Conservation (phyloP, 2,888 invertebrate genomes). For the Cheilosia urbana region DNA sequence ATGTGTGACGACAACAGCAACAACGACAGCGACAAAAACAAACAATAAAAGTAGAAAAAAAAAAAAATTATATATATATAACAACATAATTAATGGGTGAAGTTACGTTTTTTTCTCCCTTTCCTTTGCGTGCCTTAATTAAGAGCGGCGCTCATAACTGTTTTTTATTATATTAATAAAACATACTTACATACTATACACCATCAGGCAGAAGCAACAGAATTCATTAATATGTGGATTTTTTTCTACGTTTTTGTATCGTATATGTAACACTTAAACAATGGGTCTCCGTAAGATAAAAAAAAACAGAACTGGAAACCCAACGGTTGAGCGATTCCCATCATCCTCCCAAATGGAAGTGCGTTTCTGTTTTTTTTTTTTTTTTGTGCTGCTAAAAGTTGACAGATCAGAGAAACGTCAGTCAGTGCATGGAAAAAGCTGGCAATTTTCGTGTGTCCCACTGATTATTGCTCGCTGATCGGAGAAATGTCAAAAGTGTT, state of each 20-base stretch:
- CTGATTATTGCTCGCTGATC: neutral
- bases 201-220: conserved; percentile 57
- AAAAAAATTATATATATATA: conserved; percentile 64
- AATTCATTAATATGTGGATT: conserved; percentile 48
- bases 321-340: conserved; percentile 71
- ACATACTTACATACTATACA: conserved; percentile 58
- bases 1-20: conserved; percentile 38
- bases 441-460: neutral
- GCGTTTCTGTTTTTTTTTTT: conserved; percentile 30
- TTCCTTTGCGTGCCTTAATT: conserved; percentile 73
- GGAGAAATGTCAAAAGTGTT: conserved; percentile 29
- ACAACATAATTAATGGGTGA: conserved; percentile 75
- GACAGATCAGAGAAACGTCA: conserved; percentile 45
- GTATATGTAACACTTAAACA: conserved; percentile 71
- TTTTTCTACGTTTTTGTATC: conserved; percentile 11
- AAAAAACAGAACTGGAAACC: conserved; percentile 61
- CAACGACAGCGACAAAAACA: conserved; percentile 56
- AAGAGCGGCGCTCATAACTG: conserved; percentile 75
- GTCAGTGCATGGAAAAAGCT: neutral
- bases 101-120: conserved; percentile 61
- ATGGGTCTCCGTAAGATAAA: conserved; percentile 41
- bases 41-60: conserved; percentile 63
- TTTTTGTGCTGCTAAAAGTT: conserved; percentile 13
- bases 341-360: conserved; percentile 44
- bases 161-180: conserved; percentile 74